Conservation (phyloP, 2,888 invertebrate species). For the Dasypolia templi region DNA sequence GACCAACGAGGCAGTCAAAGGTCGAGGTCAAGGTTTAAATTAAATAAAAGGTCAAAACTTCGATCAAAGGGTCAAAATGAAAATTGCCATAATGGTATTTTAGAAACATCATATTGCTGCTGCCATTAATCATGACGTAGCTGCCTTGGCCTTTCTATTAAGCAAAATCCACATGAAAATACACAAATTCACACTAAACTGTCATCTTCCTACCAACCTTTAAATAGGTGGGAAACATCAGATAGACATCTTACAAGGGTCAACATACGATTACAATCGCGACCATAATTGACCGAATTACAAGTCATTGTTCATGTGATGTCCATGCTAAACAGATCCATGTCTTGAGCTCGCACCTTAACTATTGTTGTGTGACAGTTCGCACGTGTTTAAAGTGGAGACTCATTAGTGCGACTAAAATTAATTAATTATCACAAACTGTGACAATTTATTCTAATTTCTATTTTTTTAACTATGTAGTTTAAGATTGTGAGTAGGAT, state of each 20-base stretch:
- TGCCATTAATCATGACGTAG: not conserved
- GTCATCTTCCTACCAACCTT: not conserved
- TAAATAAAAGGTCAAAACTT: too few relatives aligned
- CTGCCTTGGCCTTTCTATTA: not conserved
- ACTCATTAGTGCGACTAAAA: conserved; percentile 38
- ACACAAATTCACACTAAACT: too few relatives aligned
- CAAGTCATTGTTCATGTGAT: conserved; percentile 57
- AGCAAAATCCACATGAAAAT: not conserved
- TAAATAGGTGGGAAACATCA: conserved; percentile 2
- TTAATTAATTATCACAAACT: conserved; percentile 13
- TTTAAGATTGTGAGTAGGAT: not conserved
- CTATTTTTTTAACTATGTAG: not conserved
- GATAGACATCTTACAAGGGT: conserved; percentile 39
- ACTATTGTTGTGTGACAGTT: conserved; percentile 66
- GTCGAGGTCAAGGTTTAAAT: too few relatives aligned
- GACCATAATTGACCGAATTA: conserved; percentile 57
- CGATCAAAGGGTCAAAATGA: not conserved
- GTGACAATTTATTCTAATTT: too few relatives aligned
- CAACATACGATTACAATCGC: conserved; percentile 55
- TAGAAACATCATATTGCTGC: not conserved
- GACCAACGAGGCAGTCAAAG: too few relatives aligned
- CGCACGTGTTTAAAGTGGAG: conserved; percentile 62
- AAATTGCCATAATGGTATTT: not conserved
- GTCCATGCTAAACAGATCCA: conserved; percentile 63
- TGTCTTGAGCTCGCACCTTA: conserved; percentile 69